Percentiles rank a stretch among this genome's conserved stretches.
Conservation (phyloP, 2,888 invertebrate genomes). For the Disparrhopalites patrizii region DNA sequence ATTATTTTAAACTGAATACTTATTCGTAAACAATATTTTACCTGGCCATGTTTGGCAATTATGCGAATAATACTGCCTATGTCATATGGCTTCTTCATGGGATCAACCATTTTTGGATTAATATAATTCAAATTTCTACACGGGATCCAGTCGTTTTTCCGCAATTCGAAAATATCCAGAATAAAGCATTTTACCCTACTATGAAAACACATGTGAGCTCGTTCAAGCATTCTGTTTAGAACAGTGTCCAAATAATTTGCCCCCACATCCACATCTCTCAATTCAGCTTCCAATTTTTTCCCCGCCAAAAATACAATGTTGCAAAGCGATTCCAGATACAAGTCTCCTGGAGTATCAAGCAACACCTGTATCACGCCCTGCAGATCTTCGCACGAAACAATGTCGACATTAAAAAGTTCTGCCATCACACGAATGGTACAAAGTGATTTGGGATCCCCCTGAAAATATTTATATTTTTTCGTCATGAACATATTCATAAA, state of each 20-base stretch:
- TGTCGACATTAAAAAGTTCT: slow-evolving; percentile 42
- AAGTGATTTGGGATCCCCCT: slow-evolving; percentile 33
- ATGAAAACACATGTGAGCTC: not conserved
- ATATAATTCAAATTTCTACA: slow-evolving; percentile 25
- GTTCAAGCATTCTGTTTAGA: slow-evolving; percentile 12
- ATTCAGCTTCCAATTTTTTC: slow-evolving; percentile 23
- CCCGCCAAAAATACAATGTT: slow-evolving; percentile 24
- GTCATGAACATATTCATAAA: not conserved
- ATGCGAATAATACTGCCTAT: slow-evolving; percentile 22
- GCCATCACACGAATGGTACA: slow-evolving; percentile 38
- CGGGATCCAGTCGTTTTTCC: slow-evolving; percentile 21
- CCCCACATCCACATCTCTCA: slow-evolving; percentile 14
- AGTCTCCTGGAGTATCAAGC: slow-evolving; percentile 16
- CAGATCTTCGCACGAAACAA: slow-evolving; percentile 32
- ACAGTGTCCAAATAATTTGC: slow-evolving; percentile 14
- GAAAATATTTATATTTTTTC: not conserved
- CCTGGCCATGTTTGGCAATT: slow-evolving; percentile 17
- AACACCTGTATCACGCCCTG: slow-evolving; percentile 19
- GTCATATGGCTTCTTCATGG: slow-evolving; percentile 11
- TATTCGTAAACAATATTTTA: not conserved
- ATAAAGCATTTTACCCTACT: slow-evolving; percentile 25
- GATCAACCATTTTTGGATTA: slow-evolving; percentile 17
- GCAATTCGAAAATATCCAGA: slow-evolving; percentile 22
- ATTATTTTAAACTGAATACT: too few species aligned
- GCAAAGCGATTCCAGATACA: slow-evolving; percentile 22